Evolutionary conservation across 2,797 vertebrate species (phyloP), one percentile per base, ranked within the genome.

Genomic region (Clamator glandarius): DNA sequence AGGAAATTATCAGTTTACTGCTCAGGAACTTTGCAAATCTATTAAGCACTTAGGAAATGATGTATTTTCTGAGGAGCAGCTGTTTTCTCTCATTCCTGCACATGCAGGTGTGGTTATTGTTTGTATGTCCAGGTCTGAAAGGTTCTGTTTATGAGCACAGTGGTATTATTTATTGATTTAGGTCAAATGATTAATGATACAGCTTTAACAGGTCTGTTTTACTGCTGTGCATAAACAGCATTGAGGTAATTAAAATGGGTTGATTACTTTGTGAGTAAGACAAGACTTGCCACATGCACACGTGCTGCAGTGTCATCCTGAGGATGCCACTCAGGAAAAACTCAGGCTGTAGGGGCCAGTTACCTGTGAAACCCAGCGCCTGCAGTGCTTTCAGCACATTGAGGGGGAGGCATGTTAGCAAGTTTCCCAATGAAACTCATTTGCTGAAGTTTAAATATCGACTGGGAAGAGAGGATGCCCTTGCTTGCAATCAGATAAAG

Each of bases 151-250:
- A 67, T 46, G 48, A 67, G 36, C 28, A 35, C 39, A 36, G n/a
- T 35, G 35, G 23, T 93, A 82, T 97, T 97, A 96, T 92, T 84
- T 97, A 97, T 96, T 95, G 97, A 97, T 97, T 96, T 94, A 58
- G 93, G 84, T 87, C 75, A 83, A 91, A 76, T 96, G 94, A 96
- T 93, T 84, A 95, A 93, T 8, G 46, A 80, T 70, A 88, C 59
- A 31, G 77, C 52, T 87, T 93, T 87, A 95, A 62, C 8, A 3
- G 0, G 12, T 72, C 68, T 76, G 29, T 17, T 85, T 72, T 73
- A 74, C 82, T 88, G 89, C 79, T 84, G 76, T 55, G 67, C 80
- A 50, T 91, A 79, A 93, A 92, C 54, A 87, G 74, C 62, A 75
- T 11, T 80, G 84, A 76, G 84, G 61, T 87, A 95, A 83, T 93